These are phyloP conservation scores for Enteromius trimaculatus DNA, from an alignment of 2,797 vertebrate genomes.

Conservation along the genomic window DNA sequence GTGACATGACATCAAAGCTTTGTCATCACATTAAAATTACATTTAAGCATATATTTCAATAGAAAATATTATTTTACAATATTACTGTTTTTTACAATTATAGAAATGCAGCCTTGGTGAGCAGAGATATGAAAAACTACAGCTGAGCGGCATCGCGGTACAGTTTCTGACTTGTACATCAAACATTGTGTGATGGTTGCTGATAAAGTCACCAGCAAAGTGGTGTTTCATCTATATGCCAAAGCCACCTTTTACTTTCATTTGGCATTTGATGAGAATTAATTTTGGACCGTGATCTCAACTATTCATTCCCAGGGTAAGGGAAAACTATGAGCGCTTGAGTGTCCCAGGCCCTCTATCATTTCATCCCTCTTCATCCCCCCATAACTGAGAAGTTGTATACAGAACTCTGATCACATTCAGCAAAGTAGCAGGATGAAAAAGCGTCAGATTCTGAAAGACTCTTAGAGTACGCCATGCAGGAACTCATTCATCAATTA, in stretches of 20 bases:
- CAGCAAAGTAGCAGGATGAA: constrained; percentile 43
- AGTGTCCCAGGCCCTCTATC: not conserved
- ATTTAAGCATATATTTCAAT: not conserved
- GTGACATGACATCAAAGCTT: not conserved
- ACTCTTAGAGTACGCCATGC: constrained; percentile 44
- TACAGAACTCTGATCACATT: constrained; percentile 40
- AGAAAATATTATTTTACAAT: not conserved
- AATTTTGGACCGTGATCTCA: not conserved
- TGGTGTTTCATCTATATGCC: not conserved
- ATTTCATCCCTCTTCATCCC: constrained; percentile 2
- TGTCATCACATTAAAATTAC: not conserved
- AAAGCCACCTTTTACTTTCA: not conserved
- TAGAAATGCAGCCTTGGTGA: not conserved
- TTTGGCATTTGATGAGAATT: constrained; percentile 9
- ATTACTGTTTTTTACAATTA: not conserved
- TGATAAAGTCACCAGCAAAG: constrained; percentile 9
- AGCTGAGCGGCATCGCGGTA: not conserved
- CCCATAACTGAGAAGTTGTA: constrained; percentile 19
- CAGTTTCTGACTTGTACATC: not conserved
- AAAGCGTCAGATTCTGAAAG: constrained; percentile 44
- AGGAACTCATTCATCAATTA: constrained; percentile 57
- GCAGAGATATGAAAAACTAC: not conserved
- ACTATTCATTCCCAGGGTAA: not conserved
- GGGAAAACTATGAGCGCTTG: not conserved
- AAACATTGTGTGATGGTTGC: not conserved